Conservation (phyloP, 1,140 invertebrate genomes). For the Brachionus asplanchnoidis region DNA sequence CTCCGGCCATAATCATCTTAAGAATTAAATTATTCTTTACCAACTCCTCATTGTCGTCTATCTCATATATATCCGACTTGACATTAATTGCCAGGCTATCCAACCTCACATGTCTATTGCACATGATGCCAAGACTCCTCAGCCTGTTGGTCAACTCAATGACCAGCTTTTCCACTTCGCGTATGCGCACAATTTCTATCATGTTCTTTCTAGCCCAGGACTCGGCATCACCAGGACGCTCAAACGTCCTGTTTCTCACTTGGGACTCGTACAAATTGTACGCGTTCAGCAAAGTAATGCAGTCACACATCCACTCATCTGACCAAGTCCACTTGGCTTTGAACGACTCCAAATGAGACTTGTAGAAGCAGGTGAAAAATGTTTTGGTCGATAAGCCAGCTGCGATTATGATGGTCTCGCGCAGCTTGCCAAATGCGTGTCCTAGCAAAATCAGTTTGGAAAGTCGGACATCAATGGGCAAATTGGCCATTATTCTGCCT, state of each 20-base stretch:
- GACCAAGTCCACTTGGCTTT: slow-evolving; percentile 49
- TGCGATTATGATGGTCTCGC: slow-evolving; percentile 56
- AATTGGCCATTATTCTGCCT: slow-evolving; percentile 71
- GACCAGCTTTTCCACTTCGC: slow-evolving; percentile 21
- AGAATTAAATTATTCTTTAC: background rate
- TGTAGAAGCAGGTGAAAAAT: slow-evolving; percentile 71
- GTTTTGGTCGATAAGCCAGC: slow-evolving; percentile 74
- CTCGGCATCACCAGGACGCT: background rate
- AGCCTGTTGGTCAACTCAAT: background rate
- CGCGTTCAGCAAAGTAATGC: slow-evolving; percentile 72
- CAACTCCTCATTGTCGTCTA: background rate
- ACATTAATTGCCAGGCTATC: background rate
- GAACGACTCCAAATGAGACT: slow-evolving; percentile 68
- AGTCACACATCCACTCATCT: slow-evolving; percentile 72
- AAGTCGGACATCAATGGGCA: slow-evolving; percentile 76
- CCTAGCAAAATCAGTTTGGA: slow-evolving; percentile 81
- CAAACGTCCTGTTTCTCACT: background rate
- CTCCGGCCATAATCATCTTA: slow-evolving; percentile 28
- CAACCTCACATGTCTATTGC: background rate
- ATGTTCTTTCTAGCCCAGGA: background rate
- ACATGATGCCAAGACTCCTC: background rate
- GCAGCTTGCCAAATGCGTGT: slow-evolving; percentile 70
- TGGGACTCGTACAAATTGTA: slow-evolving; percentile 63
- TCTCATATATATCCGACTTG: background rate
- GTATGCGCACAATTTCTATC: slow-evolving; percentile 25